Base-by-base conservation (phyloP, 2,888 invertebrate genomes). In the Ariolimax columbianus region DNA sequence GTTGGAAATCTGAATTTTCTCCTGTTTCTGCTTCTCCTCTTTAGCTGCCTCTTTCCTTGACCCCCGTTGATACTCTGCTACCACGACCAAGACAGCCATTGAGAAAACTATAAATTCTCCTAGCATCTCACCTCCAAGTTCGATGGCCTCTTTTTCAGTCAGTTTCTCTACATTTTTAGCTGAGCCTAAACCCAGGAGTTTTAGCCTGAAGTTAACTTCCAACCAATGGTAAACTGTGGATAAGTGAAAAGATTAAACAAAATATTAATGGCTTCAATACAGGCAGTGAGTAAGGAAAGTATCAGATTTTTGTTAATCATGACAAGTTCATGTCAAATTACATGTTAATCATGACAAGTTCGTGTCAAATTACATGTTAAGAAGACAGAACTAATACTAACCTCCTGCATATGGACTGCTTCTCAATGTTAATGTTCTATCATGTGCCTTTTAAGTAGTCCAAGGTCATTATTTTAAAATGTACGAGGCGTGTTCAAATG, bases 121-220 rank as follows among this genome's bases (percentile, higher is more conserved):
- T 82, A 99, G 95, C 87, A 99, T 95, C 95, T 97, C 98, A 0
- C 98, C 98, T 26, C 98, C 98, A 83, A 98, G 95, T 92, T 98
- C 98, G 85, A 98, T 98, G 0, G 98, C 98, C 97, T 97, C 97
- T 78, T 97, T 96, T 94, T 98, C 98, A 93, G 97, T 98, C 63
- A 99, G 94, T 86, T 97, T 97, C 33, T 95, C 95, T 79, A 98
- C 97, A 92, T 97, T 97, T 0, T 97, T 96, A 17, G 98, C 97
- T 93, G 96, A 97, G 6, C 98, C 98, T 86, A 99, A 95, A 93
- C 98, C 98, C 94, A 98, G 95, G 73, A 98, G 95, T 96, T 89
- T 87, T 87, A 92, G 88, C 77, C 90, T 90, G 68, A 97, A 96
- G 93, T 97, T 97, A 0, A 98, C 96, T 94, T 99, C 98, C 91